Base-by-base conservation (phyloP, 2,113 vertebrate species). In the Cryptoleucopteryx plumbea region DNA sequence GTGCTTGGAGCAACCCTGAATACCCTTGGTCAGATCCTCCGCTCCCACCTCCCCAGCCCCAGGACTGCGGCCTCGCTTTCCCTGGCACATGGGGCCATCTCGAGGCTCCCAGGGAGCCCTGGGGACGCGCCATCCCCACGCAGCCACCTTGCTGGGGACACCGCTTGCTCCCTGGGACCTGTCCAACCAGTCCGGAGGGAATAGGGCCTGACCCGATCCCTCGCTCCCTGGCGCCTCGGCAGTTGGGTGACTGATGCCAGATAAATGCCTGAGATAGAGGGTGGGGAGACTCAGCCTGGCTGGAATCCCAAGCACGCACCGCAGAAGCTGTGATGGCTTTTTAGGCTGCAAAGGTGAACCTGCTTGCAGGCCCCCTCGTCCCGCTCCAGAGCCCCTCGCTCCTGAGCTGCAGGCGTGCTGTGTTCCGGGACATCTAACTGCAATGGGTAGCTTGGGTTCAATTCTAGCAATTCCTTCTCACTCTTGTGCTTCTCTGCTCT, bases 191-290 rank as follows among this genome's bases (percentile, higher is more conserved):
- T 96, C 96, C 13, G 0, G 45, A 95, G 78, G 94, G 70, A 93
- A 16, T 27, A 58, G 83, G 50, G 80, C 90, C 90, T 93, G 93
- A 92, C 85, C 88, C 4, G 0, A 3, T 66, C 67, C 93, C 71
- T 94, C 5, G 1, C 26, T 86, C 70, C 50, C 80, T 77, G 94
- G 95, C 95, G 91, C 97, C 97, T 95, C 78, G 0, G 89, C 84
- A 52, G 93, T 93, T 18, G 80, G 93, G 93, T 90, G 96, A 90
- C 87, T 96, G 94, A 90, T 94, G 96, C 87, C 90, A 97, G 96
- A 97, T 96, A 97, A 97, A 95, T 93, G 90, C 89, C 94, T 91
- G 84, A 97, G 94, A 96, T 90, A 86, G 78, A 97, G 94, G 96
- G 95, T 77, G 93, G 89, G 95, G 94, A 96, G 58, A 9, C 67